A percentile compares a stretch with the other conserved stretches of the same genome.
Evolutionary conservation across 2,888 invertebrate species (phyloP).

Genomic region (Arctia plantaginis): DNA sequence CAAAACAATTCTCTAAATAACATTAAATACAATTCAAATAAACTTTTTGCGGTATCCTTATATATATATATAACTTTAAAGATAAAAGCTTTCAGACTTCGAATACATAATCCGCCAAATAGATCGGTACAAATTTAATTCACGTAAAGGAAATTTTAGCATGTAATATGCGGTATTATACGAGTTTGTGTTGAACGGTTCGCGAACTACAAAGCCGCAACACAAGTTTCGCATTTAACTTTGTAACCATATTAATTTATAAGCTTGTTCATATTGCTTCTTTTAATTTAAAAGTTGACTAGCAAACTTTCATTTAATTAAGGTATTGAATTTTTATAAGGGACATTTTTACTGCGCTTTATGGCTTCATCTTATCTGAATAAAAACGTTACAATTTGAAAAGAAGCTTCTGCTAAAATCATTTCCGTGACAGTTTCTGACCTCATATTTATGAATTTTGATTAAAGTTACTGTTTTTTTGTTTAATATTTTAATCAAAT

Average conservation of each 20-base stretch:
- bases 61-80: background rate
- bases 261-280: slow-evolving; percentile 25
- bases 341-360: background rate
- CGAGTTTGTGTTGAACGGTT: slow-evolving; percentile 35
- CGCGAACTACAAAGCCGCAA: slow-evolving; percentile 51
- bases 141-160: slow-evolving; percentile 13
- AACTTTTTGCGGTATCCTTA: background rate
- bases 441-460: background rate
- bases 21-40: background rate
- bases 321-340: background rate
- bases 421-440: background rate
- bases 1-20: background rate
- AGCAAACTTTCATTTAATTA: background rate
- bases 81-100: background rate
- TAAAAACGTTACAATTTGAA: background rate
- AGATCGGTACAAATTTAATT: slow-evolving; percentile 2
- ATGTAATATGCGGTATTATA: slow-evolving; percentile 12
- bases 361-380: background rate
- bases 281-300: slow-evolving; percentile 18
- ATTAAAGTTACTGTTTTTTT: background rate
- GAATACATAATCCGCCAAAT: background rate
- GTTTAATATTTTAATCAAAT: background rate
- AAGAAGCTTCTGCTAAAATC: background rate
- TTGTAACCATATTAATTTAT: slow-evolving; percentile 47
- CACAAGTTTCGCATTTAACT: slow-evolving; percentile 61